Evolutionary conservation across 2,113 vertebrate species (phyloP), one percentile per base, ranked within the genome.

Genomic region (Poeciliopsis occidentalis): DNA sequence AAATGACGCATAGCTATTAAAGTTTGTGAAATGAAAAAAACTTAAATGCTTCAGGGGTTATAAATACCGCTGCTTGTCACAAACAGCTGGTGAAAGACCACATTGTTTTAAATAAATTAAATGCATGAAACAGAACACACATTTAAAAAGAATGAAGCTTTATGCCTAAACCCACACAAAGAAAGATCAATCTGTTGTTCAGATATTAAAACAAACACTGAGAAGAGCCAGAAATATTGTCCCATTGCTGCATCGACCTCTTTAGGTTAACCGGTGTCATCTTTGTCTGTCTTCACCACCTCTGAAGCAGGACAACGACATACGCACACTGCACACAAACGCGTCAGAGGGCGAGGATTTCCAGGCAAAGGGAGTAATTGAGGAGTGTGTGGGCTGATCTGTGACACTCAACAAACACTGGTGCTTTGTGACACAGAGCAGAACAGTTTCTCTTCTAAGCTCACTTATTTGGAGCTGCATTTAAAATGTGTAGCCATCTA

Each of bases 341-440:
- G 70, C 69, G 60, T 79, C 76, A 82, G 66, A 27, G 60, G 66
- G 80, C 77, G 51, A 57, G 73, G 85, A 76, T 80, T 91, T 88
- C 86, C 80, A 83, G 82, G 82, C 81, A 87, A 1, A n/a, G 81
- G 83, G 89, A 90, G 90, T 91, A 89, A 89, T 89, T 91, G 81
- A 85, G 80, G 83, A 85, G 85, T 79, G 84, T 78, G 89, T 87
- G 87, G 82, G 81, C 75, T 66, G 67, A 51, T 71, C 62, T n/a
- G 63, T 79, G 69, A 73, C 86, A 73, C 74, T 76, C 71, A 80
- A 78, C 76, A 85, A 79, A 84, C 85, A 76, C 70, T 61, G 29
- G 67, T 31, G 4, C 67, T 75, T 63, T 80, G 83, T 86, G 90
- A 92, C 92, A 13, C 15, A 62, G 7, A 57, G 24, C 51, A n/a